Evolutionary conservation across 1,140 invertebrate genomes (phyloP).

Genomic region (Drosophila truncata): DNA sequence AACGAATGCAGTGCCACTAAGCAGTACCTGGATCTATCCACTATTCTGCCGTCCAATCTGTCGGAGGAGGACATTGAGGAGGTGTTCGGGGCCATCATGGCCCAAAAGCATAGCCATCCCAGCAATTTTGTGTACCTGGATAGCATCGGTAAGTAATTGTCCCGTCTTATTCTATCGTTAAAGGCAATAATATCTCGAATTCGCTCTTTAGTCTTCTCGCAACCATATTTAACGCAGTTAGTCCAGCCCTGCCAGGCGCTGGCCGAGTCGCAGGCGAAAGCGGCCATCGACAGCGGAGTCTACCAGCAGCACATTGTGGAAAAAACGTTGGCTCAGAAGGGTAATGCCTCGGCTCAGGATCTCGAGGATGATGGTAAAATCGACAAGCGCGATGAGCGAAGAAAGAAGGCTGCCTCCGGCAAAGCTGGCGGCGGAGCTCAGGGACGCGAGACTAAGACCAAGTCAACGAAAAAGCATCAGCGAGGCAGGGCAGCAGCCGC

Average conservation of each 20-base stretch:
- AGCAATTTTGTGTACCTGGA: slow-evolving; percentile 86
- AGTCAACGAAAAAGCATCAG: slow-evolving; percentile 93
- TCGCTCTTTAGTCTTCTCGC: slow-evolving; percentile 86
- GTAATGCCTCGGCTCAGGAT: slow-evolving; percentile 48
- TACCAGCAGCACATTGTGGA: slow-evolving; percentile 89
- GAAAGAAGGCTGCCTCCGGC: slow-evolving; percentile 94
- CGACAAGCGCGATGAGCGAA: slow-evolving; percentile 94
- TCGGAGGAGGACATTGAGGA: slow-evolving; percentile 91
- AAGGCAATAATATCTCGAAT: not conserved
- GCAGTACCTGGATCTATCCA: slow-evolving; percentile 92
- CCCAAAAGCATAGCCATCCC: slow-evolving; percentile 85
- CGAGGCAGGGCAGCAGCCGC: slow-evolving; percentile 85
- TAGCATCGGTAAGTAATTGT: slow-evolving; percentile 85
- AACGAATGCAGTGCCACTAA: slow-evolving; percentile 93
- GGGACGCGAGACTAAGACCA: slow-evolving; percentile 97
- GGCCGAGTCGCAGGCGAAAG: slow-evolving; percentile 90
- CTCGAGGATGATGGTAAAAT: slow-evolving; percentile 86
- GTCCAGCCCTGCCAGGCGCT: slow-evolving; percentile 89
- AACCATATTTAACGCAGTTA: slow-evolving; percentile 90
- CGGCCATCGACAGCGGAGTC: slow-evolving; percentile 89
- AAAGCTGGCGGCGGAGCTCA: slow-evolving; percentile 96
- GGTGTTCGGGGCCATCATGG: slow-evolving; percentile 89
- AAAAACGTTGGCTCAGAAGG: slow-evolving; percentile 86
- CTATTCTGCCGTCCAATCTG: slow-evolving; percentile 92
- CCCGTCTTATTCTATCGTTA: not conserved